A percentile compares a stretch with the other conserved stretches of the same genome.
Conservation (phyloP, 2,797 vertebrate genomes). For the Ispidina lecontei region DNA sequence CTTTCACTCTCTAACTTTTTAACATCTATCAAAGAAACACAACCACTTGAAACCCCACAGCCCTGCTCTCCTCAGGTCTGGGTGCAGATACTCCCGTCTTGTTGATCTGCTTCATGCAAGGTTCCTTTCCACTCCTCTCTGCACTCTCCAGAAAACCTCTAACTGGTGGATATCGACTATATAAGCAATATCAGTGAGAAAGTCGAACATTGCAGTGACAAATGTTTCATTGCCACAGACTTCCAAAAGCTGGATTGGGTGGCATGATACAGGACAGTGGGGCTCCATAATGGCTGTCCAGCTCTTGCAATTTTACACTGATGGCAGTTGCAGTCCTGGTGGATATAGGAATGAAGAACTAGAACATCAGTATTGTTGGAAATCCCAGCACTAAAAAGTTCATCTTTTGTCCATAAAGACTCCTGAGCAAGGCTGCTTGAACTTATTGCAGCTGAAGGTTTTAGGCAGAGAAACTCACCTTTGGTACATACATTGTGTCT, state of each 20-base stretch:
- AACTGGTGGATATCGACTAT: not conserved
- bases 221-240: not conserved
- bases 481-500: not conserved
- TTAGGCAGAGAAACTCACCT: not conserved
- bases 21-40: not conserved
- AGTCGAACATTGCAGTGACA: not conserved
- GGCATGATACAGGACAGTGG: not conserved
- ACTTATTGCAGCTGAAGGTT: not conserved
- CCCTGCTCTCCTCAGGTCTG: not conserved
- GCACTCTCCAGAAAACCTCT: not conserved
- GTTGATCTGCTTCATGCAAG: not conserved
- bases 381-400: not conserved
- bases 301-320: accelerated
- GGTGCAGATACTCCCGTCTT: not conserved
- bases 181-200: not conserved
- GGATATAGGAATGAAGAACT: not conserved
- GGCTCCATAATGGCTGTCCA: not conserved
- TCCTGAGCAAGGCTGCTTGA: not conserved
- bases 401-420: not conserved
- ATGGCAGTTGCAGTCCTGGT: not conserved
- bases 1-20: not conserved
- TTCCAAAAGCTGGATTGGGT: not conserved
- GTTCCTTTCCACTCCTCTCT: not conserved
- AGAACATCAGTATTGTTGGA: not conserved
- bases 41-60: not conserved